phyloP scores from a whole-genome alignment of 2,113 vertebrate species.

The Eclectus roratus region DNA sequence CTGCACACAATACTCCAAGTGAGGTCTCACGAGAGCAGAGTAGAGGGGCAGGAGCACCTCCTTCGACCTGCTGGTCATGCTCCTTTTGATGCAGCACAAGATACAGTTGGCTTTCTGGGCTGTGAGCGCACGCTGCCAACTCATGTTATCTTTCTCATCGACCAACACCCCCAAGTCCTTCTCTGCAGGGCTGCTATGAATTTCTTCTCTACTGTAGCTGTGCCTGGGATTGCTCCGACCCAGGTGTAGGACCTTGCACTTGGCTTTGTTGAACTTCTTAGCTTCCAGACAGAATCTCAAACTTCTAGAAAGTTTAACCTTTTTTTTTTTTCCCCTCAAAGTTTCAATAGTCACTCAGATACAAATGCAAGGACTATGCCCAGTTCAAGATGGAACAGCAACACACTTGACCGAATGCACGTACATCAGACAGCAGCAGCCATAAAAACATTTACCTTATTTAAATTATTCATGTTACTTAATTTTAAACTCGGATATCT shows the following conservation, averaged over 20 bases:
- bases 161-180: neutral
- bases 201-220: neutral
- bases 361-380: neutral
- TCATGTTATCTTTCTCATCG: neutral
- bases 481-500: neutral
- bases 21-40: neutral
- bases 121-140: fast-evolving
- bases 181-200: neutral
- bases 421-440: neutral
- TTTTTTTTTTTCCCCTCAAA: neutral
- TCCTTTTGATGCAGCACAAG: neutral
- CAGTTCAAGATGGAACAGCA: neutral
- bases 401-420: neutral
- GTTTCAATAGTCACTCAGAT: neutral
- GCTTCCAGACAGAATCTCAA: neutral
- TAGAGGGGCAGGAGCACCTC: neutral
- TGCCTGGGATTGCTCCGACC: neutral
- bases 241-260: neutral
- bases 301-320: neutral
- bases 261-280: neutral
- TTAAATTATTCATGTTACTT: neutral
- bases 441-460: neutral
- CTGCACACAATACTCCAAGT: neutral
- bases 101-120: neutral
- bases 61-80: neutral